Evolutionary conservation across 2,113 vertebrate genomes (phyloP), one percentile per base, ranked within the genome.

Genomic region (Rynchops niger): DNA sequence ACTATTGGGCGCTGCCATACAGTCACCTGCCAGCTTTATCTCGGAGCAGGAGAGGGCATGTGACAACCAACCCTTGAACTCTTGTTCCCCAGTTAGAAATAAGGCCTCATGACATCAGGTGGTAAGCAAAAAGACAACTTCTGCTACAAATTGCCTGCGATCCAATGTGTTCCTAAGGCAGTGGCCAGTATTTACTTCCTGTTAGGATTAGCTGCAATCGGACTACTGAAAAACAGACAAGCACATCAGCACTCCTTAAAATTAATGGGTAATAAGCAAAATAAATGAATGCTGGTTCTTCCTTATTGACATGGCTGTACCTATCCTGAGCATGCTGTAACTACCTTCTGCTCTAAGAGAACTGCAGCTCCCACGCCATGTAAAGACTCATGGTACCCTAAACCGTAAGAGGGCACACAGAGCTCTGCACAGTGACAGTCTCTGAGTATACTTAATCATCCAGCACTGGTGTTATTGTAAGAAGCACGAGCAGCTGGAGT

Each of bases 341-440:
- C 20, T 49, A 10, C 49, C 58, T 52, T 43, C 53, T 0, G 1
- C 62, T 76, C 38, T 26, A 66, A 29, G 47, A 76, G 26, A 29
- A 78, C 11, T 0, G 0, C 7, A 9, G 80, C 59, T 92, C 38
- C 52, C 30, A 8, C 6, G 30, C 38, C 40, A 20, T 0, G 0
- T 13, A n/a, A 53, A 27, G 12, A 17, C 45, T 62, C 2, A 1
- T 3, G 25, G 27, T 25, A 49, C 36, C 63, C 56, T 61, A 23
- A 91, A 36, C 50, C 1, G 0, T 17, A 52, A 40, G 47, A n/a
- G n/a, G 23, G 42, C 14, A 43, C 21, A 73, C 11, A 32, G 25
- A 12, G 7, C n/a, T 30, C 77, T 52, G 18, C 8, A 62, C 30
- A 78, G n/a, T 15, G 29, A n/a, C 17, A 3, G 15, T 12, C 43